Evolutionary conservation across 1,140 invertebrate species (phyloP).

Genomic region (Micrasema longulum): DNA sequence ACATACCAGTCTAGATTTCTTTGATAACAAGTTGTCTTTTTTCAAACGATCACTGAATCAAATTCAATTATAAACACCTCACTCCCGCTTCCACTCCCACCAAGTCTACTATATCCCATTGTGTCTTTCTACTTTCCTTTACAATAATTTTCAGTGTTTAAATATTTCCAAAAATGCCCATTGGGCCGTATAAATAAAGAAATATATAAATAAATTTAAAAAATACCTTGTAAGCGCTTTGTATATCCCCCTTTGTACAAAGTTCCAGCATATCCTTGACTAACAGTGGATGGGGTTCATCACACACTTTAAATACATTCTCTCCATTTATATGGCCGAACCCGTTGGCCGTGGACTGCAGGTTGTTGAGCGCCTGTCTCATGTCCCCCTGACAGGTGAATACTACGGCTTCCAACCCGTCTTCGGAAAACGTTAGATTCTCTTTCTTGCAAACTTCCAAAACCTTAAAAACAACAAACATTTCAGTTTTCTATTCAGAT

Average conservation of each 20-base stretch:
- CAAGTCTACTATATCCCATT: too few species aligned
- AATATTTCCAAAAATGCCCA: too few species aligned
- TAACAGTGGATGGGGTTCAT: conserved; percentile 97
- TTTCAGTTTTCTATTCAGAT: too few species aligned
- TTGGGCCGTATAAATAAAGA: too few species aligned
- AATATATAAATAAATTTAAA: too few species aligned
- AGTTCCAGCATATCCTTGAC: conserved; percentile 93
- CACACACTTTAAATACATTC: conserved; percentile 99
- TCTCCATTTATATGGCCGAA: conserved; percentile 92
- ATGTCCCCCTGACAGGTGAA: conserved; percentile 99
- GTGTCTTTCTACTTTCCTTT: too few species aligned
- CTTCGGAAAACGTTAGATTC: conserved; percentile 86
- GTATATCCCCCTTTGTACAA: conserved; percentile 86
- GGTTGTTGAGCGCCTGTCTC: conserved; percentile 96
- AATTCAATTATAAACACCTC: too few species aligned
- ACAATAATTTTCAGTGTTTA: too few species aligned
- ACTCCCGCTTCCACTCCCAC: too few species aligned
- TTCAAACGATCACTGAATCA: too few species aligned
- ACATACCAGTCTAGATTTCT: too few species aligned
- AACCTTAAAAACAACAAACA: conserved; percentile 64
- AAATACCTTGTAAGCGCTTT: conserved; percentile 85
- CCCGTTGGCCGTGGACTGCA: conserved; percentile 96
- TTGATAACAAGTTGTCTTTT: too few species aligned
- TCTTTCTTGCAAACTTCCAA: conserved; percentile 70
- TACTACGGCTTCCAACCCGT: conserved; percentile 96